Conservation (phyloP, 2,113 vertebrate species). For the Cyprinus carpio region DNA sequence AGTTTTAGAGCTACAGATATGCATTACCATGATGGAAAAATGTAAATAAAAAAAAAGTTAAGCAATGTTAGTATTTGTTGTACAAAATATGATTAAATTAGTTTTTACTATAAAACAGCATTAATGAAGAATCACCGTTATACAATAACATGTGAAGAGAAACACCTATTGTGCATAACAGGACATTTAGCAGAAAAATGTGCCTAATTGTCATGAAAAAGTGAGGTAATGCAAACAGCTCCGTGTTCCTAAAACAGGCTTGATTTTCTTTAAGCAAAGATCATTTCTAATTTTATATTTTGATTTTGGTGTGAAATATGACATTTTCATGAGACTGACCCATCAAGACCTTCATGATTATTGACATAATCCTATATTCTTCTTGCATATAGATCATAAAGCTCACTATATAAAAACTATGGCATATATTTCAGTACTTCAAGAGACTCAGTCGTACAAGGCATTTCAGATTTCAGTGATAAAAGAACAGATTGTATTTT, state of each 20-base stretch:
- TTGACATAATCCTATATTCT: neutral
- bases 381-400: slow-evolving; percentile 13
- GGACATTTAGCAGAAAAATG: neutral
- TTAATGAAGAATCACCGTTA: neutral
- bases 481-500: neutral
- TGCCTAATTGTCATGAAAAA: neutral
- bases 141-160: neutral
- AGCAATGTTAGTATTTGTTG: neutral
- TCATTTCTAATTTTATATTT: neutral
- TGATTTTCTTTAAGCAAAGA: neutral
- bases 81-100: neutral
- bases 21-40: neutral
- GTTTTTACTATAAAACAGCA: neutral
- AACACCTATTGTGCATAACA: neutral
- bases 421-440: slow-evolving; percentile 17
- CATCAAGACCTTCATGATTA: neutral
- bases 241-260: neutral
- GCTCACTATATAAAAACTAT: slow-evolving; percentile 6
- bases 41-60: too few relatives aligned
- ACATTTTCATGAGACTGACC: neutral
- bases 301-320: neutral
- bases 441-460: neutral
- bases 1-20: neutral
- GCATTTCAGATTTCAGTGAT: neutral
- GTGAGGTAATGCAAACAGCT: neutral